These are phyloP conservation scores for Sphenopsis melanotis DNA, from an alignment of 2,797 vertebrate species.

Conservation along the genomic window DNA sequence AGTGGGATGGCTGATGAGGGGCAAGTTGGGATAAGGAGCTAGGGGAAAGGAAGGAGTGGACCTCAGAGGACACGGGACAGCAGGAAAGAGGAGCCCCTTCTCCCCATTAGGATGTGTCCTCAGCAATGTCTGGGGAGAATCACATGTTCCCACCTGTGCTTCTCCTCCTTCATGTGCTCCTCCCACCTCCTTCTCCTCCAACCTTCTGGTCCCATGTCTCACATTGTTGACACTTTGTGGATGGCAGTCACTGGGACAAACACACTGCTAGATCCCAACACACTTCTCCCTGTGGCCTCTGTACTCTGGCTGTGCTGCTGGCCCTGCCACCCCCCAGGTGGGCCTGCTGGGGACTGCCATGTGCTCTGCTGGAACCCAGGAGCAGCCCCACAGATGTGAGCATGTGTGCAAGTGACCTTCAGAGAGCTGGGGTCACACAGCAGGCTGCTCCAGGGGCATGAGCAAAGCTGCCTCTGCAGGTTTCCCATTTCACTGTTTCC, in stretches of 20 bases:
- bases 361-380: background rate
- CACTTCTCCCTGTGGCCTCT: background rate
- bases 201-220: background rate
- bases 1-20: background rate
- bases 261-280: background rate
- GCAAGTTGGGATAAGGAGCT: background rate
- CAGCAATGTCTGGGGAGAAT: background rate
- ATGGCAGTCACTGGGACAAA: background rate
- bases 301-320: background rate
- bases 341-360: background rate
- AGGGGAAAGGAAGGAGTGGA: background rate
- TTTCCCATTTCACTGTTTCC: background rate
- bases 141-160: background rate
- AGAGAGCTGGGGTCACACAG: background rate
- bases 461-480: background rate
- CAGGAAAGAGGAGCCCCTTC: background rate
- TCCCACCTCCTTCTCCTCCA: no score
- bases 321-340: background rate
- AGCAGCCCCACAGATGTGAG: background rate
- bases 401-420: background rate
- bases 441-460: rapidly evolving
- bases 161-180: background rate
- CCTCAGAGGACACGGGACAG: background rate
- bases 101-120: background rate
- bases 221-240: rapidly evolving